These are phyloP conservation scores for Paratilapia polleni DNA, from an alignment of 2,113 vertebrate species.

Conservation along the genomic window DNA sequence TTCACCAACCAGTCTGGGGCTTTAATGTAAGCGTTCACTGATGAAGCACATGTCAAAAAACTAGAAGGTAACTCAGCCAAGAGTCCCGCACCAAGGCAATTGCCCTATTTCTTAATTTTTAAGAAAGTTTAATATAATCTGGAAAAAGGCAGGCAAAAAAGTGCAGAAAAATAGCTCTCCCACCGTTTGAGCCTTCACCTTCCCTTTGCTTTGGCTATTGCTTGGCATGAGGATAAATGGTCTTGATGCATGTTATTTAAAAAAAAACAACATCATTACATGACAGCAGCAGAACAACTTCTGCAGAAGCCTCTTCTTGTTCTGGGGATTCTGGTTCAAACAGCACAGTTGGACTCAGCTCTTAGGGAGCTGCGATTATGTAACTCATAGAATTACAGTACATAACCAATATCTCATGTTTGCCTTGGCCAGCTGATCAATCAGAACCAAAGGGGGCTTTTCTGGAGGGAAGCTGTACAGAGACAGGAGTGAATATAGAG, in stretches of 20 bases:
- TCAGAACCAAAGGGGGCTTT: neutral
- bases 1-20: no score
- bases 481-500: neutral
- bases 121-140: neutral
- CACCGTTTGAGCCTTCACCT: neutral
- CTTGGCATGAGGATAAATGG: no score
- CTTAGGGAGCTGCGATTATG: neutral
- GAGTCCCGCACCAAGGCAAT: neutral
- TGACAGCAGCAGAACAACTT: neutral
- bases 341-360: neutral
- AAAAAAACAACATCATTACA: neutral
- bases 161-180: neutral
- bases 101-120: neutral
- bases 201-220: neutral
- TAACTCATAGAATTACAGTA: neutral
- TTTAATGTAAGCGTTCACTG: fast-evolving
- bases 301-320: neutral
- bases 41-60: neutral
- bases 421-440: neutral
- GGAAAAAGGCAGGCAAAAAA: neutral
- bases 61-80: neutral
- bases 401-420: neutral
- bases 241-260: no score
- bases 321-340: neutral
- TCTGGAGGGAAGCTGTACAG: neutral